These are phyloP conservation scores for Hypocryptadius cinnamomeus DNA, from an alignment of 2,113 vertebrate genomes.

Conservation along the genomic window DNA sequence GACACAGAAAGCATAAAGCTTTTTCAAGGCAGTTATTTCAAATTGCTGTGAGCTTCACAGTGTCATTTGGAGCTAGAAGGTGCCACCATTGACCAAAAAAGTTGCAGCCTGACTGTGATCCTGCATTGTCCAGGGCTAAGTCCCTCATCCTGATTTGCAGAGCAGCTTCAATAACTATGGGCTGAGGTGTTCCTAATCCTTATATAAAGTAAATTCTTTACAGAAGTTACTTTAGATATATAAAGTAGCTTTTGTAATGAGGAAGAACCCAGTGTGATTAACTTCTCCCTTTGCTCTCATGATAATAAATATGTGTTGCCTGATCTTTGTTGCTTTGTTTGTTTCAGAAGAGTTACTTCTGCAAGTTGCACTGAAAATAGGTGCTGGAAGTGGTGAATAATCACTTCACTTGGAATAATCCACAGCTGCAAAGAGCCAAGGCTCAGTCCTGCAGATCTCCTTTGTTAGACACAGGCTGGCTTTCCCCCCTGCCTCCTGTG, in stretches of 20 bases:
- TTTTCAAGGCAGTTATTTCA: background rate
- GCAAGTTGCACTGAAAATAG: background rate
- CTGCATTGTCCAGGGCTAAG: background rate
- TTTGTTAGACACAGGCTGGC: background rate
- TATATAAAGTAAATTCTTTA: background rate
- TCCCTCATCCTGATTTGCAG: rapidly evolving
- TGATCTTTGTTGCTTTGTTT: background rate
- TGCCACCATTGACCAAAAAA: background rate
- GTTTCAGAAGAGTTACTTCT: background rate
- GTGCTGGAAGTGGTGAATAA: background rate
- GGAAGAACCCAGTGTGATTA: rapidly evolving
- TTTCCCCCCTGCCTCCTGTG: background rate
- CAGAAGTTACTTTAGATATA: background rate
- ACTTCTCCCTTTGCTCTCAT: background rate
- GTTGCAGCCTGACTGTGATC: background rate
- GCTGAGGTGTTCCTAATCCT: too few relatives aligned
- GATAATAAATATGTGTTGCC: background rate
- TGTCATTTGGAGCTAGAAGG: background rate
- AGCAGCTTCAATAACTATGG: rapidly evolving
- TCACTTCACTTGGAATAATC: background rate
- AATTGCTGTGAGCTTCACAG: background rate
- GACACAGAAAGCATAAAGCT: background rate
- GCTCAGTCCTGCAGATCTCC: background rate
- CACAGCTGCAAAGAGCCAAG: background rate
- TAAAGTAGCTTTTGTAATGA: background rate